A percentile compares a stretch with the other conserved stretches of the same genome.
Conservation (phyloP, 2,888 invertebrate genomes). For the Thymelicus acteon region DNA sequence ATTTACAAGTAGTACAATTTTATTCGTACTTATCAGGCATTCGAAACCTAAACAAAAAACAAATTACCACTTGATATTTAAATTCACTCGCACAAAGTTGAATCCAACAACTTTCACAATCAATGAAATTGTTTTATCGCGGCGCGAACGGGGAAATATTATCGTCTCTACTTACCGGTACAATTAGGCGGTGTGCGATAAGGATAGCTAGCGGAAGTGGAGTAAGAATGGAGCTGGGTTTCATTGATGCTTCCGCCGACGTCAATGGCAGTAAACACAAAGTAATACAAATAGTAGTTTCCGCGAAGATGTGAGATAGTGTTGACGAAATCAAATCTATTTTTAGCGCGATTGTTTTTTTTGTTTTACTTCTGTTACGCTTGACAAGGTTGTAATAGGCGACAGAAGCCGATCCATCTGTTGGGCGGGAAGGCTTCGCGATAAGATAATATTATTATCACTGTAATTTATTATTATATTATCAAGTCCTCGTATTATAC, state of each 20-base stretch:
- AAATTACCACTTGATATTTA: slow-evolving; percentile 25
- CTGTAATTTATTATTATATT: no score
- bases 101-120: slow-evolving; percentile 58
- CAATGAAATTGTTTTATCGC: slow-evolving; percentile 59
- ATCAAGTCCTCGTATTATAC: no score
- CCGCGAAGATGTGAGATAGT: slow-evolving; percentile 23
- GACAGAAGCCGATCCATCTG: no score
- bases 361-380: not conserved
- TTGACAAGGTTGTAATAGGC: no score
- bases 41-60: slow-evolving; percentile 6
- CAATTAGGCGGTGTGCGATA: slow-evolving; percentile 50
- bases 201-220: slow-evolving; percentile 67
- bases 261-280: slow-evolving; percentile 52
- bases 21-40: not conserved
- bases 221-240: slow-evolving; percentile 69
- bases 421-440: no score
- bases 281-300: slow-evolving; percentile 40
- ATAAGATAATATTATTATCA: no score
- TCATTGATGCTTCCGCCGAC: slow-evolving; percentile 71
- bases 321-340: slow-evolving; percentile 23
- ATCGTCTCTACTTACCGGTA: slow-evolving; percentile 50
- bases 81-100: slow-evolving; percentile 43
- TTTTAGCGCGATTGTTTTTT: slow-evolving; percentile 18
- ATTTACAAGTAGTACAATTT: not conserved
- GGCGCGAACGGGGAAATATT: slow-evolving; percentile 48